Percentiles rank a stretch among this genome's conserved stretches.
These are phyloP conservation scores for Cettia cetti DNA, from an alignment of 2,113 vertebrate species.

Conservation along the genomic window DNA sequence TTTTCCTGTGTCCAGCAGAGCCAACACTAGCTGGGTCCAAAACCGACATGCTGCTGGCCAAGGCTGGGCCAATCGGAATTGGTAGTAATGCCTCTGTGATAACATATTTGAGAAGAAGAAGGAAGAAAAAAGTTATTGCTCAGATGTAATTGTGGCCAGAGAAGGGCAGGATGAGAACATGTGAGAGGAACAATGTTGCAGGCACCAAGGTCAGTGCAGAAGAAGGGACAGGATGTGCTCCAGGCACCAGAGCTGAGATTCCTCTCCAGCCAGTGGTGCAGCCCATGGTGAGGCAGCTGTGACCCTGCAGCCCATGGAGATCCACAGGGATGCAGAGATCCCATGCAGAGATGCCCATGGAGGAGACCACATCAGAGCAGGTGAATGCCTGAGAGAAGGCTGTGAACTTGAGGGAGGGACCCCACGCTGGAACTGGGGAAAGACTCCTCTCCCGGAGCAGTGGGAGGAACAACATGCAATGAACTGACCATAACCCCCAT, in stretches of 20 bases:
- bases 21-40: neutral
- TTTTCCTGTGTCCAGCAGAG: neutral
- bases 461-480: neutral
- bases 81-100: neutral
- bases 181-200: neutral
- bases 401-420: neutral
- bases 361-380: neutral
- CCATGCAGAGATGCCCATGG: too few species aligned
- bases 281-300: neutral
- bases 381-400: neutral
- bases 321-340: neutral
- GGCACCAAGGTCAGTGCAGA: neutral
- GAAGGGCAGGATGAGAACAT: rapidly evolving
- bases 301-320: neutral
- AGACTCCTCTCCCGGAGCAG: neutral
- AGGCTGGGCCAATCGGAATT: neutral
- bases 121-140: neutral
- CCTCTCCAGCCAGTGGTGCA: rapidly evolving
- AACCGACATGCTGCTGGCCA: rapidly evolving
- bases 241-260: neutral
- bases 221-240: neutral
- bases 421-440: neutral
- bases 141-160: neutral
- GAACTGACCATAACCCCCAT: neutral
- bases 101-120: neutral